Percentiles rank a stretch among this genome's conserved stretches.
These are phyloP conservation scores for Melinaea menophilus DNA, from an alignment of 2,888 invertebrate genomes.

Conservation along the genomic window DNA sequence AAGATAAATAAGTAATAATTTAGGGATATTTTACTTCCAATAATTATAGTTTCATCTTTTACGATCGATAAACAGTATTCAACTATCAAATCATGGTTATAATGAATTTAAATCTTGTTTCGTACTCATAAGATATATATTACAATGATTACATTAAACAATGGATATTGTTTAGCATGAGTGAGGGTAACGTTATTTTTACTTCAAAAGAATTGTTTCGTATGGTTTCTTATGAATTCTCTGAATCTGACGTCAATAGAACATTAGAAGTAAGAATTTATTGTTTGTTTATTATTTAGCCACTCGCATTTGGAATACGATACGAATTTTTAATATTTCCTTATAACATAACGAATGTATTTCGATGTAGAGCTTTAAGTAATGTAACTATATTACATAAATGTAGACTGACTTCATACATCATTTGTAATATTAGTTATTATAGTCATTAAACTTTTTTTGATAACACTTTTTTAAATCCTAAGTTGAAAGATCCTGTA, in stretches of 20 bases:
- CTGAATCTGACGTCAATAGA: constrained; percentile 2
- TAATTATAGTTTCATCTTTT: not conserved
- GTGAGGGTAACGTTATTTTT: constrained; percentile 3
- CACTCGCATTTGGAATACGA: not conserved
- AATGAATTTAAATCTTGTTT: not conserved
- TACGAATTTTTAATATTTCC: no score
- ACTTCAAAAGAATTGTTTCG: constrained; percentile 2
- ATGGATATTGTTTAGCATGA: not conserved
- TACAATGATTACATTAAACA: not conserved
- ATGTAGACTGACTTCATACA: no score
- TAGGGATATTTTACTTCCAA: no score
- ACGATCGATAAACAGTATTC: not conserved
- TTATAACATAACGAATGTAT: no score
- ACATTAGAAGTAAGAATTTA: not conserved
- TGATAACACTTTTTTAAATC: no score
- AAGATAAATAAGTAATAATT: no score
- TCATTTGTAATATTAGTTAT: no score
- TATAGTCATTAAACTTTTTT: no score
- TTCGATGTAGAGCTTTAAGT: no score
- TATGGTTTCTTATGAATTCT: constrained; percentile 4
- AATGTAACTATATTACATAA: no score
- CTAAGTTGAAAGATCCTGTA: no score
- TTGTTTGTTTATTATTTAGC: not conserved
- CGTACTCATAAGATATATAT: not conserved
- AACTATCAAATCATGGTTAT: not conserved